Evolutionary conservation across 1,140 invertebrate genomes (phyloP).

Genomic region (Leptopilina boulardi): DNA sequence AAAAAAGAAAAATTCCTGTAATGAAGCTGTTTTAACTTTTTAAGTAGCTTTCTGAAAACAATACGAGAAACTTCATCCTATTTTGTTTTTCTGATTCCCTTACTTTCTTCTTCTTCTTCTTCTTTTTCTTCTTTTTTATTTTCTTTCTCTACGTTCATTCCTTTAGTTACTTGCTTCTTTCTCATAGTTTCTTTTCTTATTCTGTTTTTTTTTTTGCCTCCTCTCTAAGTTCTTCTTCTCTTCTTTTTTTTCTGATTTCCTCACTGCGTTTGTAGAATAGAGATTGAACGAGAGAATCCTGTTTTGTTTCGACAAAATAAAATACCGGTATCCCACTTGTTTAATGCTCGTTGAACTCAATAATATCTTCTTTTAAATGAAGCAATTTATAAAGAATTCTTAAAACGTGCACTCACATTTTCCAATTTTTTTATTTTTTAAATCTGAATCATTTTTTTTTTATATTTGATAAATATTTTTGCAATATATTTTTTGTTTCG

Average conservation of each 20-base stretch:
- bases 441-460: slow-evolving; percentile 38
- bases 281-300: slow-evolving; percentile 37
- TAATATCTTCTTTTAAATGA: slow-evolving; percentile 42
- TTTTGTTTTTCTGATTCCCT: background rate
- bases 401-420: slow-evolving; percentile 43
- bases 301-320: slow-evolving; percentile 51
- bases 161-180: slow-evolving; percentile 24
- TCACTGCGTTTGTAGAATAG: slow-evolving; percentile 35
- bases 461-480: too few species aligned
- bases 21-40: slow-evolving; percentile 62
- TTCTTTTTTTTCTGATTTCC: slow-evolving; percentile 35
- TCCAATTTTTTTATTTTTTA: slow-evolving; percentile 35
- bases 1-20: slow-evolving; percentile 44
- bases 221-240: background rate
- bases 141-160: slow-evolving; percentile 23
- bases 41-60: slow-evolving; percentile 62
- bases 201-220: background rate
- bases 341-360: slow-evolving; percentile 59
- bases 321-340: slow-evolving; percentile 51
- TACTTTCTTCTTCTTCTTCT: slow-evolving; percentile 53
- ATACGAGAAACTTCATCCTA: slow-evolving; percentile 49
- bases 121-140: slow-evolving; percentile 54
- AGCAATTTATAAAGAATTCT: slow-evolving; percentile 45
- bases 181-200: slow-evolving; percentile 26
- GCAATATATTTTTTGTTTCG: too few species aligned